Evolutionary conservation across 2,113 vertebrate genomes (phyloP), one percentile per base, ranked within the genome.

Genomic region (Agapornis roseicollis): DNA sequence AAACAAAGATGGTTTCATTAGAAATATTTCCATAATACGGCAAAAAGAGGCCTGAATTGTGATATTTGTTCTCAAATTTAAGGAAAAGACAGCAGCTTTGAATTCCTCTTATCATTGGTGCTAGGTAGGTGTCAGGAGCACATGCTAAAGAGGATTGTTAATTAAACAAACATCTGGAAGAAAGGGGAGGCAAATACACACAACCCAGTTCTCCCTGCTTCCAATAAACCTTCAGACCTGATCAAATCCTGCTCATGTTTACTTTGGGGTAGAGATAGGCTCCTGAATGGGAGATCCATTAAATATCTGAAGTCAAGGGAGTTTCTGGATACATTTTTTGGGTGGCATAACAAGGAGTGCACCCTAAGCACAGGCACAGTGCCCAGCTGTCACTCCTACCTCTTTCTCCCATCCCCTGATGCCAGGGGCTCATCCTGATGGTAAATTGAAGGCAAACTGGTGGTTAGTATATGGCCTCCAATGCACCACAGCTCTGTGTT

Each of bases 301-400:
- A 29, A 25, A 2, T 6, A 2, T 13, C 6, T 28, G 11, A 73
- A 24, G 16, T n/a, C 11, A 39, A 42, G 20, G 3, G 25, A 27
- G 17, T 61, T 80, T 90, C 50, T 66, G 65, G 18, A 15, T 17
- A 41, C 0, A 1, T 23, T 70, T 42, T 76, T 53, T 31, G 39
- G 42, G 9, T 6, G 2, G 6, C 11, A 37, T 1, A 1, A 3
- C 22, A 79, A 53, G 19, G 19, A 44, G 2, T 27, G 4, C 2
- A 39, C 2, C 15, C 24, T 35, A 3, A 50, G 17, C 19, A 46
- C 6, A 60, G 15, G 12, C 6, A 49, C 13, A 24, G 7, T 60
- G 31, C 28, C 33, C 35, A 17, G 13, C 7, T 80, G 11, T 29
- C 4, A 1, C 11, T 53, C 39, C 16, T 49, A 11, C 20, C 46